Evolutionary conservation across 2,888 invertebrate genomes (phyloP), one percentile per base, ranked within the genome.

Genomic region (Thereva nobilitata): DNA sequence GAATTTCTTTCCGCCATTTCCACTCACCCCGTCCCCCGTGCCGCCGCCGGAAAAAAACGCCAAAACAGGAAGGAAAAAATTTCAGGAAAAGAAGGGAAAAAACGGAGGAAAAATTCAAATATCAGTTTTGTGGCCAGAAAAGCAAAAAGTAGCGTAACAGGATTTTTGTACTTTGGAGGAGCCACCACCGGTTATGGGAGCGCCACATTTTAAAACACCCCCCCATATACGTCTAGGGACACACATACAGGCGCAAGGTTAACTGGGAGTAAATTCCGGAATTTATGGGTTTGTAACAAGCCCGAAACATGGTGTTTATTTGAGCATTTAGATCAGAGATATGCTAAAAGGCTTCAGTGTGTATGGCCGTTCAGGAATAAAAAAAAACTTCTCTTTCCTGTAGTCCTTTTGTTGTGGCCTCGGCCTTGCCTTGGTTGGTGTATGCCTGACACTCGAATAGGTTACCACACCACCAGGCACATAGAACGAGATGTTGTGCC

Each of bases 301-400:
- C 67, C 67, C 67, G 56, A 63, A 23, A 67, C 67, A 67, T 63
- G 67, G 67, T 67, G 67, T 67, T 67, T 67, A 67, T 67, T 67
- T 63, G 67, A 67, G 64, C 67, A 67, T 67, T 67, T 67, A 67
- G 67, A 67, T 67, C 56, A 47, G n/a, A 63, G 67, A 67, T 67
- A 67, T 67, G 67, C 67, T 67, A 67, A 67, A 67, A 67, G 55
- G 67, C 67, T 67, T 42, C 42, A 23, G 23, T 56, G 23, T 56
- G 49, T 23, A 50, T 54, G 63, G 54, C 41, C 37, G 40, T 23
- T 53, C 8, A 38, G 41, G 2, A 23, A n/a, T n/a, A 23, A 23
- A 23, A 23, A 23, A 23, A 1, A 23, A 23, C 23, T 44, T 64
- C 44, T 63, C 50, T 42, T 52, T 41, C 37, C 44, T 37, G n/a